Percentiles rank a stretch among this genome's conserved stretches.
Evolutionary conservation across 1,140 invertebrate species (phyloP).

Genomic region (Rhopalosiphum maidis): DNA sequence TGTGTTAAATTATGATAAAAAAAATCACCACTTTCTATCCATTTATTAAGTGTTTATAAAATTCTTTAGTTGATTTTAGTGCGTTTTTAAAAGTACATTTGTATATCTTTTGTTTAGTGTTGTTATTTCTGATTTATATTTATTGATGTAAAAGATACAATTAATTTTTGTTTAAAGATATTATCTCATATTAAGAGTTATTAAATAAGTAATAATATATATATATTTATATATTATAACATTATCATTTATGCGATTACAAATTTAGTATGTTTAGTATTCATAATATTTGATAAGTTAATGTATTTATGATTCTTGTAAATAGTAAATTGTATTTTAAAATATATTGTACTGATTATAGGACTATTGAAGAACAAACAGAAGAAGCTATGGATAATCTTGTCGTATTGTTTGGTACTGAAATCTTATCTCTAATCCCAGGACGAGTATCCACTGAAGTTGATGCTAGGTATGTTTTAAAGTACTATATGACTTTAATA

Average conservation of each 20-base stretch:
- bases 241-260: not conserved
- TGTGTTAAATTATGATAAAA: no score
- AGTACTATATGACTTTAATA: not conserved
- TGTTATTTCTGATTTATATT: no score
- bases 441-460: conserved; percentile 98
- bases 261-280: not conserved
- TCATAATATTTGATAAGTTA: not conserved
- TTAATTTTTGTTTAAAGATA: no score
- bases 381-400: conserved; percentile 88
- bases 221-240: no score
- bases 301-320: not conserved
- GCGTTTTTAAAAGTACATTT: no score
- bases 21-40: no score
- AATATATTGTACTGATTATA: conserved; percentile 63
- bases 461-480: conserved; percentile 80
- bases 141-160: no score
- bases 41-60: no score
- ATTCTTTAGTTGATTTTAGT: no score
- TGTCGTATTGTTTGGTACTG: conserved; percentile 93
- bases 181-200: no score
- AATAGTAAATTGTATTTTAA: conserved; percentile 39
- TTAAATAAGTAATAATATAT: no score
- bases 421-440: conserved; percentile 97
- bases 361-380: conserved; percentile 74
- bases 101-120: no score